Base-by-base conservation (phyloP, 2,888 invertebrate genomes). In the Calameuta pallipes region DNA sequence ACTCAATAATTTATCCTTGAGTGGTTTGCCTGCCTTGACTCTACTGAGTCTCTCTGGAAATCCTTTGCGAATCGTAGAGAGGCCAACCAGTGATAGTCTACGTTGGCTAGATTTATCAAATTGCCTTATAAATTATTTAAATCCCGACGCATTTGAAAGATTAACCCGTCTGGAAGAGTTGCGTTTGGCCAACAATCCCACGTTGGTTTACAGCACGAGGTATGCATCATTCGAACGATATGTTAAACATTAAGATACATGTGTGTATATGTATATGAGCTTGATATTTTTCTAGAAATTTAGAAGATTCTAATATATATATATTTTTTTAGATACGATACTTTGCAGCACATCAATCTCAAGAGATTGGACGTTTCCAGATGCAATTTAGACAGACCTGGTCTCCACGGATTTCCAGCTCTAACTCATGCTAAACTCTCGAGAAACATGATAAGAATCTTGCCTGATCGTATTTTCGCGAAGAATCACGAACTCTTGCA, bases 31-130 rank as follows among this genome's bases (percentile, higher is more conserved):
- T 68, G 92, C 93, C 80, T 92, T 96, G 81, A 94, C 93, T 37
- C 94, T 94, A 85, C 92, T 97, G 70, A 95, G 95, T 87, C 92
- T 96, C 82, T 93, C 94, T 4, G 92, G 94, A 83, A 96, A 96
- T 86, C 93, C 90, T 69, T 82, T 91, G 84, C 87, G 84, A 82
- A 83, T 76, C 30, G 82, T 91, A 80, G 80, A 85, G 56, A 84
- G 84, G 79, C 86, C 90, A 71, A 82, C 81, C 77, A 87, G 89
- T 78, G 80, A 83, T 56, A 89, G 85, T 80, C 82, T 91, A 74
- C 85, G 83, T 79, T 87, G 84, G 83, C 83, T 91, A 74, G 89
- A 91, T 82, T 81, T 90, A 82, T 91, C 91, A 15, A 84, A 88
- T 82, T 91, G 91, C 82, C 81, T 82, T 80, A 83, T 91, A 78